Percentiles rank a stretch among this genome's conserved stretches.
These are phyloP conservation scores for Austrofundulus limnaeus DNA, from an alignment of 2,113 vertebrate species.

Conservation along the genomic window DNA sequence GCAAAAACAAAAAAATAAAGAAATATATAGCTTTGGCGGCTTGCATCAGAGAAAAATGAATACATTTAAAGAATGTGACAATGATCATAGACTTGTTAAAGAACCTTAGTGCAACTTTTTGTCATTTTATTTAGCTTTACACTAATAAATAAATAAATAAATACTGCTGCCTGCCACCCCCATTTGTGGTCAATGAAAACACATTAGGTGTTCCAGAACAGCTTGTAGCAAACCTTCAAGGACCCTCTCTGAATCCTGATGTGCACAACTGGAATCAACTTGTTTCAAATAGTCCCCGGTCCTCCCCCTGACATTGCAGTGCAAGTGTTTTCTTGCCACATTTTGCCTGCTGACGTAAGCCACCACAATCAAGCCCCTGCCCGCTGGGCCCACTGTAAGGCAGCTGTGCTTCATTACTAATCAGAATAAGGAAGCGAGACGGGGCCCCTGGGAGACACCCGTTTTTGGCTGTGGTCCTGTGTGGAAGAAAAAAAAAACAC, in stretches of 20 bases:
- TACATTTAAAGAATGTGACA: constrained; percentile 1
- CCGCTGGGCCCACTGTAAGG: constrained; percentile 57
- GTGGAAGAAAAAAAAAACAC: constrained; percentile 25
- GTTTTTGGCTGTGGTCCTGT: constrained; percentile 23
- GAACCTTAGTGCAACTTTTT: no score
- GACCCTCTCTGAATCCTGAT: constrained; percentile 27
- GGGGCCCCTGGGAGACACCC: constrained; percentile 34
- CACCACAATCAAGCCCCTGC: constrained; percentile 55
- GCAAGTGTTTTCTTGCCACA: constrained; percentile 23
- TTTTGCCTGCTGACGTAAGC: constrained; percentile 45
- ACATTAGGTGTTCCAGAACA: constrained; percentile 23
- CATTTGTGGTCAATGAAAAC: constrained; percentile 32
- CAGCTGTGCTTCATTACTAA: constrained; percentile 69
- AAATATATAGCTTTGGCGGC: no score
- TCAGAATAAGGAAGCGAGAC: constrained; percentile 49
- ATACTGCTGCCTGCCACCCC: no score
- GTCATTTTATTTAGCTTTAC: not conserved
- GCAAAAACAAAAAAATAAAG: not conserved
- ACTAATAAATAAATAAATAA: no score
- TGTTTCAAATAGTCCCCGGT: constrained; percentile 38
- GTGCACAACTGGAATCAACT: constrained; percentile 36
- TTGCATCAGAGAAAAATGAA: no score
- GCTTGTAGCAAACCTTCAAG: constrained; percentile 23
- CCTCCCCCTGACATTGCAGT: constrained; percentile 15
- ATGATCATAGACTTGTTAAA: not conserved